Percentiles rank a stretch among this genome's conserved stretches.
These are phyloP conservation scores for Bradypodion ventrale DNA, from an alignment of 2,797 vertebrate genomes.

Conservation along the genomic window DNA sequence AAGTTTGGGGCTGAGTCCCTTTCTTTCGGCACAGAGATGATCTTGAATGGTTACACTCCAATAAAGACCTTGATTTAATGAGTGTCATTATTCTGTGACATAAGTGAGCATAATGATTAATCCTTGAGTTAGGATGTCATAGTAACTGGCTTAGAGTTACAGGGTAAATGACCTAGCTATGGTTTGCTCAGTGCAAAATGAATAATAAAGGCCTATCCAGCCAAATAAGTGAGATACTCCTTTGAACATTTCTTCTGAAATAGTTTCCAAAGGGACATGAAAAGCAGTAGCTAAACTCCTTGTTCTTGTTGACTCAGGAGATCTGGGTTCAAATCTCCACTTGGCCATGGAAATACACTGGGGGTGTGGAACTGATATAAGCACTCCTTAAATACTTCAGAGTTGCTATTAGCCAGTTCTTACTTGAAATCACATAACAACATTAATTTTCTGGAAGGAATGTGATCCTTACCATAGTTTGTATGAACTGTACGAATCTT, in stretches of 20 bases:
- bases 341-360: no score
- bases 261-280: neutral
- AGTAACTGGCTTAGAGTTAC: slow-evolving; percentile 17
- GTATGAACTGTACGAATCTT: neutral
- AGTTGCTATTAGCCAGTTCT: no score
- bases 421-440: no score
- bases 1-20: neutral
- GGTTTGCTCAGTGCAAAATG: neutral
- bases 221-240: neutral
- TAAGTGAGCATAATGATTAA: neutral
- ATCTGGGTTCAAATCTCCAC: no score
- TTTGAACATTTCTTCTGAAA: neutral
- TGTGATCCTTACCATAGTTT: neutral
- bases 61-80: slow-evolving; percentile 14
- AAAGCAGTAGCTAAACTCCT: no score
- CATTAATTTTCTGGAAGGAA: neutral
- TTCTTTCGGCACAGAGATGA: neutral
- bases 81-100: neutral
- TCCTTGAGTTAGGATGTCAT: neutral
- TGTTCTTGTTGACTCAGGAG: no score
- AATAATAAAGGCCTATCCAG: neutral
- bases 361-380: no score
- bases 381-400: no score
- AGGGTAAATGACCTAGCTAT: slow-evolving; percentile 11
- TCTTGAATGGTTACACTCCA: neutral